phyloP scores from a whole-genome alignment of 2,113 vertebrate genomes.

The Colinus virginianus region DNA sequence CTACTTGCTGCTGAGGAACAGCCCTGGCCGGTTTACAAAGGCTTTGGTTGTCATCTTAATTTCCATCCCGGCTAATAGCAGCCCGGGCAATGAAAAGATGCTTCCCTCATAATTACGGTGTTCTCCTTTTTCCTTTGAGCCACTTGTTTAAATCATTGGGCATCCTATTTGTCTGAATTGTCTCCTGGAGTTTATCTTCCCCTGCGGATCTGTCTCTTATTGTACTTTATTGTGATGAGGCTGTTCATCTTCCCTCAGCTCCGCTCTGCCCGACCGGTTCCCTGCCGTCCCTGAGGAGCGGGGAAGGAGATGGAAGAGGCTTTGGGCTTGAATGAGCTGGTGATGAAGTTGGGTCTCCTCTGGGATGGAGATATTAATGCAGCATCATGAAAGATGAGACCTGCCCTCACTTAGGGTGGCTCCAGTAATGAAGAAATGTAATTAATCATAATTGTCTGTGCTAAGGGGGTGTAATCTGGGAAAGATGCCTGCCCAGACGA shows the following conservation, averaged over 20 bases:
- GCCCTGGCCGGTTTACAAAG: not conserved
- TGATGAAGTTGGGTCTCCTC: constrained; percentile 50
- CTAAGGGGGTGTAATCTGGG: constrained; percentile 51
- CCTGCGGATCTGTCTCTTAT: not conserved
- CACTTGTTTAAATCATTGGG: not conserved
- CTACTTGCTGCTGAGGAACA: not conserved
- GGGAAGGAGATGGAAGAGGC: constrained; percentile 31
- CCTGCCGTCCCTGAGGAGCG: not conserved
- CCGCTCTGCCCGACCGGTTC: not conserved
- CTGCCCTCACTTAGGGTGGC: constrained; percentile 53
- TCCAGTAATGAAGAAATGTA: constrained; percentile 62
- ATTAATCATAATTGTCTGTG: constrained; percentile 69
- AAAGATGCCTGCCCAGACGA: constrained; percentile 50
- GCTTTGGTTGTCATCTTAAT: not conserved
- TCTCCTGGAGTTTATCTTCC: constrained; percentile 43
- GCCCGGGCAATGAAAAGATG: not conserved
- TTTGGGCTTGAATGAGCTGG: constrained; percentile 55
- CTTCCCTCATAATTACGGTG: constrained; percentile 13
- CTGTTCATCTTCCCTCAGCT: not conserved
- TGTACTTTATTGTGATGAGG: constrained; percentile 12
- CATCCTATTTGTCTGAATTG: not conserved
- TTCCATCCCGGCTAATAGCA: not conserved
- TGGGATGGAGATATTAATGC: constrained; percentile 70
- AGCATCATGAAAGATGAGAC: constrained; percentile 64
- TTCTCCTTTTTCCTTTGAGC: constrained; percentile 29